Percentiles rank a stretch among this genome's conserved stretches.
phyloP scores from a whole-genome alignment of 2,797 vertebrate species.

The Triplophysa bombifrons region DNA sequence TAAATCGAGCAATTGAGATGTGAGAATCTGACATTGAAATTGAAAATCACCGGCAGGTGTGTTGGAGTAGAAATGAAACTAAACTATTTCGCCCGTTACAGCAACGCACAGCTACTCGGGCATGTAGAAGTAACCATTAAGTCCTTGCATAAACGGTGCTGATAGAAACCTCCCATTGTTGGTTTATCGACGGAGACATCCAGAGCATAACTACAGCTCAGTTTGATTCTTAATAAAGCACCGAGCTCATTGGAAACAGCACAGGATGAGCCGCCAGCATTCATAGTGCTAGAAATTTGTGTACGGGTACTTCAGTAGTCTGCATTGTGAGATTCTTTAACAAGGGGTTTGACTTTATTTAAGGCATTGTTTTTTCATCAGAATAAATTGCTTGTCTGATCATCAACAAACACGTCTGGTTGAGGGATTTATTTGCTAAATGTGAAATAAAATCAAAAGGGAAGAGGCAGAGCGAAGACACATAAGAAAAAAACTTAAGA shows the following conservation, averaged over 20 bases:
- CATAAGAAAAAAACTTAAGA: no score
- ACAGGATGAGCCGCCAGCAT: conserved; percentile 60
- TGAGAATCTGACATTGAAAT: background rate
- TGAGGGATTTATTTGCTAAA: background rate
- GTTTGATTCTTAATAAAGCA: conserved; percentile 71
- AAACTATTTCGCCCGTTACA: background rate
- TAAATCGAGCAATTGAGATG: background rate
- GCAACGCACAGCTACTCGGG: conserved; percentile 12
- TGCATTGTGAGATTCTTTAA: background rate
- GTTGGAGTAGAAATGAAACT: conserved; percentile 4
- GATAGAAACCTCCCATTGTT: conserved; percentile 69
- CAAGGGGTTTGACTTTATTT: background rate
- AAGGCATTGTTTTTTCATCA: no score
- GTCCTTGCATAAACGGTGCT: conserved; percentile 58
- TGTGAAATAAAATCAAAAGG: background rate
- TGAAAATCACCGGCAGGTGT: background rate
- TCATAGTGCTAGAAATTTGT: conserved; percentile 41
- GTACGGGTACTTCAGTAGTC: background rate
- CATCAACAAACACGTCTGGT: background rate
- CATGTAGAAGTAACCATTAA: conserved; percentile 46
- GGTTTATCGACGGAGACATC: conserved; percentile 68
- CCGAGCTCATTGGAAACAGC: conserved; percentile 55
- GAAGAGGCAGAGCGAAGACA: background rate
- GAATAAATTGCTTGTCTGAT: no score
- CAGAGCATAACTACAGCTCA: conserved; percentile 69